Evolutionary conservation across 2,888 invertebrate genomes (phyloP).

Genomic region (Rhodophaea formosa): DNA sequence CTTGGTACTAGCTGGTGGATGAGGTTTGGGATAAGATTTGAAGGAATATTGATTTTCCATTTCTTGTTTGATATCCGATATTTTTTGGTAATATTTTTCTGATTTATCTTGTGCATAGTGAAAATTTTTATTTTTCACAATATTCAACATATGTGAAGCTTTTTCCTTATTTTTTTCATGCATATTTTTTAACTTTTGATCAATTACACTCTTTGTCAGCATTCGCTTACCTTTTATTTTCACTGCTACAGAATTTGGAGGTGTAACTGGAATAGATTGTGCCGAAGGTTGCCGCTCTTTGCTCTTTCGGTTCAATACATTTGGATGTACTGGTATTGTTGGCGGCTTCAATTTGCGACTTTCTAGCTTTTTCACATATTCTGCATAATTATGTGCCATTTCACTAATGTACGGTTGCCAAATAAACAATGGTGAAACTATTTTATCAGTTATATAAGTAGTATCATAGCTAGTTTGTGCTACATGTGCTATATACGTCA

Average conservation of each 20-base stretch:
- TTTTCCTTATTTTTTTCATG: slow-evolving; percentile 63
- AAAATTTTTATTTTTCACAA: slow-evolving; percentile 49
- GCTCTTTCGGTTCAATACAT: slow-evolving; percentile 54
- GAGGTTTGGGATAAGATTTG: slow-evolving; percentile 40
- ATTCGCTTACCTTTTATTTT: slow-evolving; percentile 48
- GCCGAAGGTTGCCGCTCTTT: slow-evolving; percentile 31
- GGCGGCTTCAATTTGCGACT: slow-evolving; percentile 50
- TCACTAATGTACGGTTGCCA: slow-evolving; percentile 72
- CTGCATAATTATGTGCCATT: slow-evolving; percentile 61
- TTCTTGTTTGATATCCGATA: slow-evolving; percentile 47
- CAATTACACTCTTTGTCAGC: slow-evolving; percentile 61
- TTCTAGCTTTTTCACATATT: slow-evolving; percentile 55
- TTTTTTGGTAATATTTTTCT: slow-evolving; percentile 44
- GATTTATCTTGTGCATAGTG: slow-evolving; percentile 56
- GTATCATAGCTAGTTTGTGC: slow-evolving; percentile 74
- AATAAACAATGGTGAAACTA: slow-evolving; percentile 70
- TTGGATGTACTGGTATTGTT: slow-evolving; percentile 59
- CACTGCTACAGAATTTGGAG: slow-evolving; percentile 46
- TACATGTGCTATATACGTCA: slow-evolving; percentile 66
- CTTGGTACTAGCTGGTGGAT: slow-evolving; percentile 33
- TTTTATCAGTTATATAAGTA: slow-evolving; percentile 70
- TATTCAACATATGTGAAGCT: slow-evolving; percentile 51
- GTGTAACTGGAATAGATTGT: slow-evolving; percentile 40
- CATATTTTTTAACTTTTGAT: slow-evolving; percentile 53
- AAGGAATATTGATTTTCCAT: slow-evolving; percentile 35